Base-by-base conservation (phyloP, 2,797 vertebrate genomes). In the Lepus oiostolus region DNA sequence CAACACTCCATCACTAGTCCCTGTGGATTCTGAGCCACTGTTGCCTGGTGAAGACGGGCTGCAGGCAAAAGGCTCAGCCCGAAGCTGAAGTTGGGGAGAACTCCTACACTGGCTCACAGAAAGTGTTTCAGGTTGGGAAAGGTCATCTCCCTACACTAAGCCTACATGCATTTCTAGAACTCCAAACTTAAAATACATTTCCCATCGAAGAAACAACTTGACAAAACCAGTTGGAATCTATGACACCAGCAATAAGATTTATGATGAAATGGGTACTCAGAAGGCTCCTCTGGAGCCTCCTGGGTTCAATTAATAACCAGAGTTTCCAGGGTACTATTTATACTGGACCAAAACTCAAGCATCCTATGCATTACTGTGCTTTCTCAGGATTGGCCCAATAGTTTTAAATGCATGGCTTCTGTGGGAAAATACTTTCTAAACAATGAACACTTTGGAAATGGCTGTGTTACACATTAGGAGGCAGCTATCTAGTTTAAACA, bases 391-490 rank as follows among this genome's bases (percentile, higher is more conserved):
- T 67, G 82, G 60, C 71, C 83, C 75, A 38, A 93, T 74, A 42
- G 70, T 85, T 58, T 83, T 95, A 90, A 79, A n/a, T 24, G 74
- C 32, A 63, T 42, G 85, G 65, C 28, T n/a, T 80, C 60, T 92
- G 11, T 83, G 32, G 38, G 72, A 83, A 96, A 90, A 89, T 32
- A 77, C 7, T 77, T 90, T 63, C 47, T 38, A 38, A 84, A 63
- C 71, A 63, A 80, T 52, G 77, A 52, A 76, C 90, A 76, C 8
- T 75, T 50, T 6, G 17, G 26, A 79, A 26, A 90, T 32, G n/a
- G 30, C 22, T 62, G 21, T 85, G 58, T 60, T 70, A 38, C 14
- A 82, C 2, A 75, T 5, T 32, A 79, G 28, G 30, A 58, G 54
- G 54, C 8, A 65, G 47, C 17, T 89, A 47, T 68, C 26, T 26